Evolutionary conservation across 2,113 vertebrate species (phyloP), one percentile per base, ranked within the genome.

Genomic region (Centrocercus urophasianus): DNA sequence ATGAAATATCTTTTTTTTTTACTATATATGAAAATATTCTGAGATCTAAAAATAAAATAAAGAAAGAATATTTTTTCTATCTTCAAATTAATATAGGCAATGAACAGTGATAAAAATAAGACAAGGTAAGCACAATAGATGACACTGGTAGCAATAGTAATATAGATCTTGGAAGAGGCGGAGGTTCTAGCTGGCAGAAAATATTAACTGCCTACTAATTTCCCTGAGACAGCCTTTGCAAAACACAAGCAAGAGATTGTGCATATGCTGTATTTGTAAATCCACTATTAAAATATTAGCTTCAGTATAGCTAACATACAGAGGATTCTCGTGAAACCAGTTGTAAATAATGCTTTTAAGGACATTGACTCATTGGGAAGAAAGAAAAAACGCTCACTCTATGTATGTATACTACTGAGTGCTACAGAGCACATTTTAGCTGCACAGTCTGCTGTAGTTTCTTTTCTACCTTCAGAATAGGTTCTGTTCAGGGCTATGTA

Each of bases 291-390:
- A 24, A 63, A 57, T 6, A 32, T 45, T 28, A 40, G 21, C 18
- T n/a, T 50, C 2, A 1, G 12, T 38, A 48, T 73, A 42, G 15
- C n/a, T 34, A 36, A 2, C 1, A 1, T 66, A 28, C 32, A 24
- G 52, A 48, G 21, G 20, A 3, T 13, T 83, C 13, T 52, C 30
- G 27, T 32, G 21, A n/a, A 52, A 52, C 5, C 8, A 61, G 9
- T 9, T 64, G 19, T 12, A 60, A 22, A 43, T 6, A 11, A 48
- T 93, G 8, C 67, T 67, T 54, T 86, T 48, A 40, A 30, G 30
- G 2, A 63, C 2, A 63, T 7, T 42, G 28, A 27, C 24, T 63
- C 11, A 14, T 13, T 5, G 14, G 17, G 72, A 76, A 36, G 36
- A 50, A 50, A 65, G 11, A 43, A 21, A 12, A 61, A 75, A 20